Evolutionary conservation across 2,797 vertebrate genomes (phyloP).

Genomic region (Clarias platycephalus): DNA sequence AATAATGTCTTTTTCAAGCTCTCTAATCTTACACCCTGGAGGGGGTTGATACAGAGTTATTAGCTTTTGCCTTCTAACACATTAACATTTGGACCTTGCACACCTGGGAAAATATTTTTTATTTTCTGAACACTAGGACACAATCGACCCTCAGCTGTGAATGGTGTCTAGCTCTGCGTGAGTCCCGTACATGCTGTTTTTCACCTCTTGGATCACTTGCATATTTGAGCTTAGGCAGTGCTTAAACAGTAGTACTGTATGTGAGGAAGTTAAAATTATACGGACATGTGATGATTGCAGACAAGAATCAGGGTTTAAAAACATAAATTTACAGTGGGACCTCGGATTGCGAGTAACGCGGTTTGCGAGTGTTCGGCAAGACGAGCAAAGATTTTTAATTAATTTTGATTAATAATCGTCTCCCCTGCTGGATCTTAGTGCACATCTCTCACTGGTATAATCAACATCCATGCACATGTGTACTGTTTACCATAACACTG

Average conservation of each 20-base stretch:
- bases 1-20: constrained; percentile 9
- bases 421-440: too few relatives aligned
- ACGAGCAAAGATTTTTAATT: too few relatives aligned
- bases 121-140: constrained; percentile 15
- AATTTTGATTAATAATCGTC: too few relatives aligned
- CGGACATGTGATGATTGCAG: not conserved
- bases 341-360: too few relatives aligned
- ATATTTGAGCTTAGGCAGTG: not conserved
- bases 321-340: too few relatives aligned
- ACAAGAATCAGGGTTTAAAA: not conserved
- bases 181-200: not conserved
- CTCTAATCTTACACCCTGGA: not conserved
- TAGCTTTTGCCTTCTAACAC: not conserved
- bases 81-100: not conserved
- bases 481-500: too few relatives aligned
- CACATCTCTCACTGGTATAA: too few relatives aligned
- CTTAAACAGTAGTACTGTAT: not conserved
- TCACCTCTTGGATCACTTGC: not conserved
- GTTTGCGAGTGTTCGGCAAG: too few relatives aligned
- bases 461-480: too few relatives aligned
- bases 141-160: not conserved
- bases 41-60: not conserved
- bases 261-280: not conserved
- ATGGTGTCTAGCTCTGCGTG: not conserved
- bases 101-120: not conserved